phyloP scores from a whole-genome alignment of 2,113 vertebrate species.

The Sterna hirundo region DNA sequence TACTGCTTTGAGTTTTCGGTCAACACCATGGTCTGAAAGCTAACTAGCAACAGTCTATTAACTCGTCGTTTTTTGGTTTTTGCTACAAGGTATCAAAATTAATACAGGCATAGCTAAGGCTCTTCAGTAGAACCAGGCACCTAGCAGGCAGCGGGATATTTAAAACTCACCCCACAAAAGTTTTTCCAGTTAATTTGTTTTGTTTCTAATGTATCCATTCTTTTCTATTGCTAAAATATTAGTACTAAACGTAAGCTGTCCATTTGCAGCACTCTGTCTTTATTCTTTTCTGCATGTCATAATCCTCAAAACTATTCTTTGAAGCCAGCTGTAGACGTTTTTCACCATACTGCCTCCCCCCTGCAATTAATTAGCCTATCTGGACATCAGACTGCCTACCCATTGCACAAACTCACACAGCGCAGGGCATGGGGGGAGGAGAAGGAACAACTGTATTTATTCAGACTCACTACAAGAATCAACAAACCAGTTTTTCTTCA shows the following conservation, averaged over 20 bases:
- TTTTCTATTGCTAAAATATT: neutral
- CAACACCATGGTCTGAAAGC: neutral
- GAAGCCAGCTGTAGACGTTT: neutral
- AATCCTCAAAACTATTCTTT: neutral
- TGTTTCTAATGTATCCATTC: neutral
- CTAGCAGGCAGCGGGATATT: neutral
- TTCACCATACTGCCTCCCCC: neutral
- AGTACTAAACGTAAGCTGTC: neutral
- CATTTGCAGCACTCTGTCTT: neutral
- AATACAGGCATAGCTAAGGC: neutral
- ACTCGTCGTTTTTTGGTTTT: neutral
- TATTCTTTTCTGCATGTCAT: neutral
- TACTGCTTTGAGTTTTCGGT: neutral
- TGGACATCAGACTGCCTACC: neutral
- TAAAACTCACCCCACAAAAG: neutral
- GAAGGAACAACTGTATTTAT: neutral
- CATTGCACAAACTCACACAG: neutral
- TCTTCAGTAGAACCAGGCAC: neutral
- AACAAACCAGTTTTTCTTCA: slow-evolving; percentile 65
- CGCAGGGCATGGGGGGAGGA: neutral
- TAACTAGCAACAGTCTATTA: neutral
- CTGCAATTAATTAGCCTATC: neutral
- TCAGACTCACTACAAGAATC: slow-evolving; percentile 4
- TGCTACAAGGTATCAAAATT: neutral
- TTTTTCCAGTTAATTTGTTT: neutral